Base-by-base conservation (phyloP, 2,888 invertebrate genomes). In the Asteroscopus sphinx region DNA sequence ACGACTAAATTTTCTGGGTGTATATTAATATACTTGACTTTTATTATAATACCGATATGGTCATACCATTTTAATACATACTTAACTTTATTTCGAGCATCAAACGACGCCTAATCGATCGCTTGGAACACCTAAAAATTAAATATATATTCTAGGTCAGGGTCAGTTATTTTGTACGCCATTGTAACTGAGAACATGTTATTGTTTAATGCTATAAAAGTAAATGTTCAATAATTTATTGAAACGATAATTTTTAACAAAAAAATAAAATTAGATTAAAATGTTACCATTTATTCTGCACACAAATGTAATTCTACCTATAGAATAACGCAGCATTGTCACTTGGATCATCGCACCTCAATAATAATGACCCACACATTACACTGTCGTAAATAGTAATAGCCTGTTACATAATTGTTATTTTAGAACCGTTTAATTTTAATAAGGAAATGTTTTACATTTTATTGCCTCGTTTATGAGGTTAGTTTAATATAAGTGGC, bases 301-400 rank as follows among this genome's bases (percentile, higher is more conserved):
- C 44, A 15, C 7, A 17, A 46, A n/a, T 60, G 49, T 45, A 37
- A 26, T 4, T 25, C 8, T 11, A 37, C 40, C 4, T 3, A n/a
- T 13, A 13, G n/a, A 35, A 41, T 49, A 37, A 15, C 32, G 21
- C 37, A 32, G 26, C 51, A 48, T 33, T 52, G 44, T 47, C 37
- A 47, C 3, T 32, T 4, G 8, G 11, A 42, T 16, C 25, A 25
- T 26, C 9, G 40, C 36, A 17, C 17, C 17, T 16, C 42, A 7
- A 37, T 21, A 37, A 25, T 39, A 44, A 33, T 12, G 21, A 13
- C 46, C 45, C 49, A 37, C 41, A 54, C 13, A 52, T 41, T 47
- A 47, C 47, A 42, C 15, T 54, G 57, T 28, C 33, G 47, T 47
- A 48, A 48, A 48, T 48, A 32, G 63, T 40, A 45, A 64, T 44